These are phyloP conservation scores for Sturnira hondurensis DNA, from an alignment of 2,113 vertebrate species.

Conservation along the genomic window DNA sequence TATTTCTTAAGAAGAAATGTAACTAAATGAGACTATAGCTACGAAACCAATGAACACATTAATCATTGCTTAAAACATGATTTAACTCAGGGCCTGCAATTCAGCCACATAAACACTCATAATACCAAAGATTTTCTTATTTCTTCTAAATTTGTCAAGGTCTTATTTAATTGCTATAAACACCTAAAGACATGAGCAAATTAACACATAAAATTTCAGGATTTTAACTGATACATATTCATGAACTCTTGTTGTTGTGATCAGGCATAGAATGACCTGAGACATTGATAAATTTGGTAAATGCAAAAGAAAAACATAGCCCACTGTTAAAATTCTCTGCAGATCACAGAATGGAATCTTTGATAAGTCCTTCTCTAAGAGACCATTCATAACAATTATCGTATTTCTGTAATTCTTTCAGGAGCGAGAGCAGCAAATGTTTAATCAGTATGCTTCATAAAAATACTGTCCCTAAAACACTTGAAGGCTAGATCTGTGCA, in stretches of 20 bases:
- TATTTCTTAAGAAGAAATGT: slow-evolving; percentile 17
- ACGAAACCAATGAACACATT: slow-evolving; percentile 49
- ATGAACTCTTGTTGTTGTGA: slow-evolving; percentile 62
- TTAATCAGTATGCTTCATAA: slow-evolving; percentile 24
- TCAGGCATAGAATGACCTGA: slow-evolving; percentile 66
- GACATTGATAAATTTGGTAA: slow-evolving; percentile 70
- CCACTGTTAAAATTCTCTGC: slow-evolving; percentile 22
- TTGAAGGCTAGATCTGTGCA: neutral
- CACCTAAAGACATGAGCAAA: slow-evolving; percentile 66
- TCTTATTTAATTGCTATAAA: slow-evolving; percentile 70
- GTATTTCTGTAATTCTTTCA: slow-evolving; percentile 46
- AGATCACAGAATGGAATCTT: slow-evolving; percentile 30
- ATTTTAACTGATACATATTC: slow-evolving; percentile 65
- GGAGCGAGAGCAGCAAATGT: slow-evolving; percentile 38
- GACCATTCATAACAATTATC: slow-evolving; percentile 52
- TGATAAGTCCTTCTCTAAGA: slow-evolving; percentile 24
- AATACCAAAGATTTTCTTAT: slow-evolving; percentile 51
- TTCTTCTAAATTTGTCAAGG: slow-evolving; percentile 68
- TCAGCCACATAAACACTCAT: slow-evolving; percentile 40
- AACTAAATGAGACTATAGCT: slow-evolving; percentile 41
- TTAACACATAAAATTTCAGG: slow-evolving; percentile 65
- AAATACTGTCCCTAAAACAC: neutral
- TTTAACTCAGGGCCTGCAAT: slow-evolving; percentile 37
- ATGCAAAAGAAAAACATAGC: slow-evolving; percentile 42
- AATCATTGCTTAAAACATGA: slow-evolving; percentile 52